Percentiles rank a stretch among this genome's conserved stretches.
Conservation (phyloP, 2,888 invertebrate genomes). For the Microctonus hyperodae region DNA sequence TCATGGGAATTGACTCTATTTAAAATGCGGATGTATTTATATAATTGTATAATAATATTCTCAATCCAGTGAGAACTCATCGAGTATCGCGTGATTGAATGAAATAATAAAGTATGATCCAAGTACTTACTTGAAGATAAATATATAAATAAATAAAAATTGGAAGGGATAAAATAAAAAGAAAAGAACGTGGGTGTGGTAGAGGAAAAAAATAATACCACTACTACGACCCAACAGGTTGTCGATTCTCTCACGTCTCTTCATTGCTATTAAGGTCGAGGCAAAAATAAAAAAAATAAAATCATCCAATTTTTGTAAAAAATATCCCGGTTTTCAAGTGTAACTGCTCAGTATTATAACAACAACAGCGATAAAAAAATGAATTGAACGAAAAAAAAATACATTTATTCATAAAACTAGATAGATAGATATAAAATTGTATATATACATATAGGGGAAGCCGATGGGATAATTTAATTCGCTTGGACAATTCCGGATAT, state of each 20-base stretch:
- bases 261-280: constrained; percentile 13
- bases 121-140: too few relatives aligned
- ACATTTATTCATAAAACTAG: background rate
- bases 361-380: too few relatives aligned
- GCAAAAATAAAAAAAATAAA: background rate
- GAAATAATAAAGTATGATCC: background rate
- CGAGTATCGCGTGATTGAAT: background rate
- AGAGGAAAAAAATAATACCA: constrained; percentile 5
- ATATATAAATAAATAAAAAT: background rate
- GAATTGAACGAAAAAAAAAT: background rate
- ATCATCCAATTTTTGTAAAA: background rate
- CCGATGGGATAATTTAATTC: constrained; percentile 9
- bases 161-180: constrained; percentile 1
- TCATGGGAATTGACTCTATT: too few relatives aligned
- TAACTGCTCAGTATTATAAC: too few relatives aligned
- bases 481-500: constrained; percentile 50
- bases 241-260: constrained; percentile 21
- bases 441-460: background rate
- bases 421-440: background rate
- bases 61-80: too few relatives aligned
- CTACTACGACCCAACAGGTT: constrained; percentile 26
- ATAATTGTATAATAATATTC: too few relatives aligned
- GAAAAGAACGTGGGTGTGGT: background rate
- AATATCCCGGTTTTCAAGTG: too few relatives aligned
- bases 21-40: too few relatives aligned